Evolutionary conservation across 2,113 vertebrate genomes (phyloP).

Genomic region (Gasterosteus nipponicus): DNA sequence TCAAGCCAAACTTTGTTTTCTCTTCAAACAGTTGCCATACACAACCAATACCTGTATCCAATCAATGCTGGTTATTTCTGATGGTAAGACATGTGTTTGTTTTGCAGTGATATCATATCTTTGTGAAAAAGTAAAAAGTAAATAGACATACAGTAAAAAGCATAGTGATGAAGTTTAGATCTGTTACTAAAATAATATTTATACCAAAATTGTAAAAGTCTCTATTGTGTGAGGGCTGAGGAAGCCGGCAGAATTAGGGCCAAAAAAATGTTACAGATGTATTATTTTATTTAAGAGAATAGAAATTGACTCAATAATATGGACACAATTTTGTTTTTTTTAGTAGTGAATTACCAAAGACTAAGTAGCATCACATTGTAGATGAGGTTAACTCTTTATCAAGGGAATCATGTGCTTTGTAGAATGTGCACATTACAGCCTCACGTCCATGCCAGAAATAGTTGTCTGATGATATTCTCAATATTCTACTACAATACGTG

Average conservation of each 20-base stretch:
- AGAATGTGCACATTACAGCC: neutral
- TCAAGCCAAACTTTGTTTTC: slow-evolving; percentile 35
- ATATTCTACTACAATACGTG: neutral
- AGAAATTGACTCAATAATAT: neutral
- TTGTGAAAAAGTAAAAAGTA: neutral
- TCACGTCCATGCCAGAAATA: neutral
- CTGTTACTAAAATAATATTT: neutral
- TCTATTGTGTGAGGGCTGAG: neutral
- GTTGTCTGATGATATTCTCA: neutral
- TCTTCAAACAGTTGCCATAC: slow-evolving; percentile 17
- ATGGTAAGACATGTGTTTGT: neutral
- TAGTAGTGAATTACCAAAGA: neutral
- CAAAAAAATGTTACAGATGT: neutral
- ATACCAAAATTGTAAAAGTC: neutral
- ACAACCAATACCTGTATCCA: neutral
- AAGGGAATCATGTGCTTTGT: neutral
- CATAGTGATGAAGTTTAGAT: neutral
- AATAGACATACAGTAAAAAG: neutral
- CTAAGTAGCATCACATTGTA: neutral
- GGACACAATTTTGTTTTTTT: neutral
- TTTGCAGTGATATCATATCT: neutral
- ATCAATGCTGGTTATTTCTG: neutral
- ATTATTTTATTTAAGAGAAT: neutral
- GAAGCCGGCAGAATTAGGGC: neutral
- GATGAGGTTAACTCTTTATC: neutral